Conservation (phyloP, 1,140 invertebrate genomes). For the Ips nitidus region DNA sequence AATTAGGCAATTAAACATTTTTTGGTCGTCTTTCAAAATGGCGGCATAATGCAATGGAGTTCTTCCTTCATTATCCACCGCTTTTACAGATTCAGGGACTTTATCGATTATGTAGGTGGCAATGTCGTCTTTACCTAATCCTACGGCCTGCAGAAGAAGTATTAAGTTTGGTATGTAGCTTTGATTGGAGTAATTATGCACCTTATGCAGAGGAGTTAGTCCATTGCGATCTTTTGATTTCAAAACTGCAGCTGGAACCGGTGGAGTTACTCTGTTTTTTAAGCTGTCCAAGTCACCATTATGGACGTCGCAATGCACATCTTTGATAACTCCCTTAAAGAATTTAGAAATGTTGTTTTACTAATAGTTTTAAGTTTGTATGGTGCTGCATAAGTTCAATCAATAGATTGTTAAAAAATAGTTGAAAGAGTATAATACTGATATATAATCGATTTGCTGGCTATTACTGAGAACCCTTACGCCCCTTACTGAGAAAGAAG, state of each 20-base stretch:
- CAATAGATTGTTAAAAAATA: background rate
- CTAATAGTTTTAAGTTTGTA: background rate
- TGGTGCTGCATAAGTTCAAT: background rate
- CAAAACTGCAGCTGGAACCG: slow-evolving; percentile 71
- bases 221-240: slow-evolving; percentile 80
- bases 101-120: slow-evolving; percentile 71
- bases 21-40: slow-evolving; percentile 67
- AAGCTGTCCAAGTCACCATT: slow-evolving; percentile 75
- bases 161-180: background rate
- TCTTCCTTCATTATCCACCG: slow-evolving; percentile 77
- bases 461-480: no score
- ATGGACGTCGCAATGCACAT: slow-evolving; percentile 74
- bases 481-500: no score
- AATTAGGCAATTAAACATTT: slow-evolving; percentile 72
- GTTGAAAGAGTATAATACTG: background rate
- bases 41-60: slow-evolving; percentile 91
- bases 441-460: background rate
- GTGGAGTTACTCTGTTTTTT: slow-evolving; percentile 65
- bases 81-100: slow-evolving; percentile 67
- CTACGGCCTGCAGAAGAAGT: slow-evolving; percentile 66
- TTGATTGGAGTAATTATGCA: slow-evolving; percentile 49
- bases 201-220: slow-evolving; percentile 80
- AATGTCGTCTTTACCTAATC: slow-evolving; percentile 72
- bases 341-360: background rate
- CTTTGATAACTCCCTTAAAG: slow-evolving; percentile 74